Evolutionary conservation across 2,797 vertebrate genomes (phyloP), one percentile per base, ranked within the genome.

Genomic region (Picus viridis): DNA sequence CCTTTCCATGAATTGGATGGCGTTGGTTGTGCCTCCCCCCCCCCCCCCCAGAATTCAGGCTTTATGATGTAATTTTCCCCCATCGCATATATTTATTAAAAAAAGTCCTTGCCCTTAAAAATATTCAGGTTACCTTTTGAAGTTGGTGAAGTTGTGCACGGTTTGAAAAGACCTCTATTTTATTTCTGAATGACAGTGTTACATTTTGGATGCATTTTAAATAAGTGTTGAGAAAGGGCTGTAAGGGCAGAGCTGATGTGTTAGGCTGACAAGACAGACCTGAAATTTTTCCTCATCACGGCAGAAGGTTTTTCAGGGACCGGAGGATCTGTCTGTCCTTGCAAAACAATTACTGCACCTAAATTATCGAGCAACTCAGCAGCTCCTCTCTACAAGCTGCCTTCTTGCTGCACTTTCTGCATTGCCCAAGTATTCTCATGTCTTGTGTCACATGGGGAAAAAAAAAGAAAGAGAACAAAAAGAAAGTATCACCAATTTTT

Each of bases 401-500:
- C 75, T 89, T 72, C 90, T 80, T 91, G 58, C 58, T 84, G 77
- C 57, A 79, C 92, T 89, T 91, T 79, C 69, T 93, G 82, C 75
- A 34, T 88, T 65, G 68, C 92, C 92, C 94, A 96, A 92, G 79
- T 95, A 93, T 96, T 93, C 93, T 72, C 24, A 56, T 75, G 77
- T 93, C 92, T 91, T 81, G 73, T 86, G 53, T 96, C 85, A 78
- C 94, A 77, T 81, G 94, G 96, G 91, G 93, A 89, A 92, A 23
- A 94, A 93, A 89, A 92, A 29, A 94, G 85, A 64, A 81, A 94
- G 82, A 95, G 97, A 97, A 94, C 88, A 95, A 96, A 96, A 92
- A 96, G 96, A 96, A 96, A 97, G 93, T 96, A 94, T 91, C 87
- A 86, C 97, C 97, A 96, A 88, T 98, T 97, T 92, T 97, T 96